Base-by-base conservation (phyloP, 2,888 invertebrate genomes). In the Emmelina monodactyla region DNA sequence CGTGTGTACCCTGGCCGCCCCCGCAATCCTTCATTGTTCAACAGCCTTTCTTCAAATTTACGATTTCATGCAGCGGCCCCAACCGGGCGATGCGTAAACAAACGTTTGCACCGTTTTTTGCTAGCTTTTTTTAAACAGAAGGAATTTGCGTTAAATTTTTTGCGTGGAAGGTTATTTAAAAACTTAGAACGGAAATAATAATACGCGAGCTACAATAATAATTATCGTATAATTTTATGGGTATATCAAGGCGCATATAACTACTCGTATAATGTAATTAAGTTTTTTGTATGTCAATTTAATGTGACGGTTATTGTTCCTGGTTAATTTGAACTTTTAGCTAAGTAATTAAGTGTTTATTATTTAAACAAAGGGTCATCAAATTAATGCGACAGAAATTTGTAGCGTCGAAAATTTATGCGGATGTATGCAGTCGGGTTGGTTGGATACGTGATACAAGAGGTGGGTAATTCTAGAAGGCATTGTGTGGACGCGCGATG, bases 391-490 rank as follows among this genome's bases (percentile, higher is more conserved):
- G 11, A 7, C 9, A 4, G 9, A 7, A 11, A 11, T 25, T 25
- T 19, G 4, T 7, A 25, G 11, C 11, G 25, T 9, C n/a, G 9
- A 9, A 25, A n/a, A 10, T 25, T 25, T 4, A 10, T 25, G 25
- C n/a, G 9, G n/a, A 25, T 25, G 25, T n/a, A 25, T 43, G 43
- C 49, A 37, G 45, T 46, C 49, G 51, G 51, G 52, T 53, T 49
- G 52, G 53, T 51, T n/a, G n/a, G n/a, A n/a, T n/a, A n/a, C n/a
- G n/a, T 19, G 5, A 76, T 72, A 67, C 64, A 69, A 62, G 71
- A 68, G 73, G 64, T 47, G 59, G 50, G 78, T 78, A 79, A 79
- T 51, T 69, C 63, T 76, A 79, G 76, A 68, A 62, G 68, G 65
- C 58, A 78, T 79, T 79, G 73, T 79, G 66, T 61, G 54, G 64